phyloP scores from a whole-genome alignment of 2,888 invertebrate species.

The Mesorhabditis spiculigera region DNA sequence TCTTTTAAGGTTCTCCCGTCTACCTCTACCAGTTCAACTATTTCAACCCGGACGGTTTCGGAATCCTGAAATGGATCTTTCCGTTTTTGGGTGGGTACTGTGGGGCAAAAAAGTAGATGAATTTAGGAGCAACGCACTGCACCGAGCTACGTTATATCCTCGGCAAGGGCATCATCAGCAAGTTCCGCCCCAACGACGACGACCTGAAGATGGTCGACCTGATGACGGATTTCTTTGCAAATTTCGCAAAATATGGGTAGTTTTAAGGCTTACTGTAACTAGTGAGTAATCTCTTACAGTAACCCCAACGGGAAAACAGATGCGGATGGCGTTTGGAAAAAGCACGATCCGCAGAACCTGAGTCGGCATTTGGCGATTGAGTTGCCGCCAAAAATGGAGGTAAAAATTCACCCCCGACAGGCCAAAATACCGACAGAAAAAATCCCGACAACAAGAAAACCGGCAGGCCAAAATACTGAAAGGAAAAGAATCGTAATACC shows the following conservation, averaged over 20 bases:
- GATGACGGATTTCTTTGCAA: conserved; percentile 41
- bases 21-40: conserved; percentile 43
- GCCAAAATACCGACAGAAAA: background rate
- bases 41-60: conserved; percentile 27
- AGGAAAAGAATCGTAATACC: too few species aligned
- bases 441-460: background rate
- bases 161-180: conserved; percentile 38
- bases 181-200: conserved; percentile 36
- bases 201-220: conserved; percentile 37
- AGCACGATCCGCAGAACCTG: conserved; percentile 17
- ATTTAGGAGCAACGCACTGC: conserved; percentile 34
- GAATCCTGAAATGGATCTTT: conserved; percentile 19
- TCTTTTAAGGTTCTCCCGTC: conserved; percentile 14
- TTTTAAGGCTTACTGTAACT: background rate
- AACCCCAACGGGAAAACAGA: conserved; percentile 5
- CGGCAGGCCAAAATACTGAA: too few species aligned
- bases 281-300: background rate
- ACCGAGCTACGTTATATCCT: conserved; percentile 39
- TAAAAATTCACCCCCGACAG: background rate
- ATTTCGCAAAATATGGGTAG: conserved; percentile 43
- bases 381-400: background rate
- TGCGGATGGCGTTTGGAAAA: conserved; percentile 16
- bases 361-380: conserved; percentile 22
- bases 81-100: conserved; percentile 25
- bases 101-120: background rate